These are phyloP conservation scores for Synanthedon andrenaeformis DNA, from an alignment of 2,888 invertebrate genomes.

Conservation along the genomic window DNA sequence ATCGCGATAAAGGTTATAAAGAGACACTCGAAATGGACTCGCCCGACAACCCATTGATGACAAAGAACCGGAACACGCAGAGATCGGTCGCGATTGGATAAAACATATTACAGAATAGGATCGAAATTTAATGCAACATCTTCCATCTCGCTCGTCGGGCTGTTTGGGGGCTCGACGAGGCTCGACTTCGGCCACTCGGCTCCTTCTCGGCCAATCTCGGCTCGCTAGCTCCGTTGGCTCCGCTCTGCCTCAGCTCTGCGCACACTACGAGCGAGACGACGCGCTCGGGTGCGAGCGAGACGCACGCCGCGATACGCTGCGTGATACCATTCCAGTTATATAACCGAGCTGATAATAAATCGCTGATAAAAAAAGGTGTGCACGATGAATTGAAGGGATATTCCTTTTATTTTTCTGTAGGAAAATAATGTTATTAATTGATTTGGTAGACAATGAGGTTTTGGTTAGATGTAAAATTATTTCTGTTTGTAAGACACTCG, in stretches of 20 bases:
- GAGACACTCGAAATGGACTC: slow-evolving; percentile 65
- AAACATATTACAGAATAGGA: slow-evolving; percentile 55
- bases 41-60: slow-evolving; percentile 78
- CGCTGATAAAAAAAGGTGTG: slow-evolving; percentile 60
- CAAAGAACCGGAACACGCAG: slow-evolving; percentile 75
- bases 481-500: too few species aligned
- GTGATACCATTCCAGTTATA: slow-evolving; percentile 45
- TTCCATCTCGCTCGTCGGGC: slow-evolving; percentile 32
- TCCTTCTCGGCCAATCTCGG: not conserved
- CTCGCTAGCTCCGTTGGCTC: slow-evolving; percentile 2
- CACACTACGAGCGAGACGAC: slow-evolving; percentile 6
- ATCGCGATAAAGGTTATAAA: slow-evolving; percentile 39
- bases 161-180: slow-evolving; percentile 8
- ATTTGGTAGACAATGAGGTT: too few species aligned
- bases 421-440: too few species aligned
- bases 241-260: not conserved
- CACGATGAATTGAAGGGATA: slow-evolving; percentile 34
- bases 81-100: slow-evolving; percentile 74
- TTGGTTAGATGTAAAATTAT: too few species aligned
- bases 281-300: slow-evolving; percentile 31
- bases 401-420: slow-evolving; percentile 7
- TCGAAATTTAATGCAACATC: slow-evolving; percentile 62
- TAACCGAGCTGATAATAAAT: slow-evolving; percentile 63
- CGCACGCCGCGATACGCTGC: slow-evolving; percentile 22
- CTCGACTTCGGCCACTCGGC: slow-evolving; percentile 5